Percentiles rank a stretch among this genome's conserved stretches.
These are phyloP conservation scores for Wiebesia pumilae DNA, from an alignment of 1,140 invertebrate genomes.

Conservation along the genomic window DNA sequence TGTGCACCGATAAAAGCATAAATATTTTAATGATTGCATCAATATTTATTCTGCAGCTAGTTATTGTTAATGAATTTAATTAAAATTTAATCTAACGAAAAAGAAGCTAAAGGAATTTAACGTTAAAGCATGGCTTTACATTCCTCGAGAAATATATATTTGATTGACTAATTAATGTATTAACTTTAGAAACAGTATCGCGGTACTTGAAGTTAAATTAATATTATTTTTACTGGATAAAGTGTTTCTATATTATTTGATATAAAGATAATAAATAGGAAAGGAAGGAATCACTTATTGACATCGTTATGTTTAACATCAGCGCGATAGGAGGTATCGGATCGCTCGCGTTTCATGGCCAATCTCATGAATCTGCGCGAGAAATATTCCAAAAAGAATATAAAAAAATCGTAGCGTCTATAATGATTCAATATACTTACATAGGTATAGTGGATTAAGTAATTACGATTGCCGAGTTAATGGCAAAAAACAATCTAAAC, in stretches of 20 bases:
- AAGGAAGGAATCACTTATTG: background rate
- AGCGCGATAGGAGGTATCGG: background rate
- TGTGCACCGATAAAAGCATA: background rate
- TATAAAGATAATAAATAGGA: background rate
- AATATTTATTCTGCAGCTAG: background rate
- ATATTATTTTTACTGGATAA: constrained; percentile 1
- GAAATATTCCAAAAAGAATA: constrained; percentile 15
- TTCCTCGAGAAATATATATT: background rate
- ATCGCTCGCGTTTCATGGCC: background rate
- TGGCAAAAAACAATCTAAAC: constrained; percentile 9
- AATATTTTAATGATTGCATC: background rate
- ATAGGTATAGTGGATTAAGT: background rate
- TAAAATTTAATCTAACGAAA: background rate
- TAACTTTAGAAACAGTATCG: background rate
- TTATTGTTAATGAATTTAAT: background rate
- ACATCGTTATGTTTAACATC: background rate
- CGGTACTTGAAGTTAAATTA: background rate
- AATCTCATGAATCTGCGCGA: background rate
- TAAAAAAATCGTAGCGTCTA: background rate
- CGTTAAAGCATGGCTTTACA: background rate
- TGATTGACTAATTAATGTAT: background rate
- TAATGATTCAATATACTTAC: background rate
- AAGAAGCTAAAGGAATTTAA: no score
- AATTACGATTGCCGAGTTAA: constrained; percentile 4
- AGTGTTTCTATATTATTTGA: background rate